Base-by-base conservation (phyloP, 1,140 invertebrate genomes). In the Arion vulgaris region DNA sequence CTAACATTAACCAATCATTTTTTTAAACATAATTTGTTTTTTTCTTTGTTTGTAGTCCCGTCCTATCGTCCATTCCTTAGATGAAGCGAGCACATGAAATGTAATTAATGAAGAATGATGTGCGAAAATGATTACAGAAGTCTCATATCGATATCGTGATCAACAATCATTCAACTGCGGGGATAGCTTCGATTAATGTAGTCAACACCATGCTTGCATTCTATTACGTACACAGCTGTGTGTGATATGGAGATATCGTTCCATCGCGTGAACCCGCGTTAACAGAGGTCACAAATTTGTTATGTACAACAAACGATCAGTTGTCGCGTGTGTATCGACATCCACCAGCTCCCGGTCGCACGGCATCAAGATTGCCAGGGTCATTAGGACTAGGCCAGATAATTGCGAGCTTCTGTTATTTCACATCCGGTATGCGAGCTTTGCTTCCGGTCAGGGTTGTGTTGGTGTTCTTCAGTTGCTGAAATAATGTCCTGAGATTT, bases 271-370 rank as follows among this genome's bases (percentile, higher is more conserved):
- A 39, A n/a, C 13, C 23, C 53, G 34, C 49, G 11, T 49, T 45
- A 62, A 26, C 73, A 26, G 45, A 45, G 41, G 39, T 51, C 73
- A 75, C 73, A 75, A n/a, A 75, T 51, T 75, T 75, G 73, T 75
- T 75, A 51, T 53, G 73, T 75, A 51, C 53, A 75, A 75, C 73
- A 75, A 75, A 13, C 73, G 73, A 75, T 75, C 73, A 75, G 41
- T 28, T 41, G 73, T 75, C 73, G 45, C 73, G 73, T 75, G 73
- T 32, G 39, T 75, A 75, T 75, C 73, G 73, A 75, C 45, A 41
- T 51, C 41, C 49, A 32, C 39, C 2, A 45, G 45, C 41, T 34
- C 73, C 45, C 23, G 28, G 28, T n/a, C 32, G 72, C 73, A n/a
- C 53, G 73, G 53, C 73, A 75, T 51, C 73, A 75, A 75, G 73